phyloP scores from a whole-genome alignment of 2,113 vertebrate genomes.

The Willisornis vidua region DNA sequence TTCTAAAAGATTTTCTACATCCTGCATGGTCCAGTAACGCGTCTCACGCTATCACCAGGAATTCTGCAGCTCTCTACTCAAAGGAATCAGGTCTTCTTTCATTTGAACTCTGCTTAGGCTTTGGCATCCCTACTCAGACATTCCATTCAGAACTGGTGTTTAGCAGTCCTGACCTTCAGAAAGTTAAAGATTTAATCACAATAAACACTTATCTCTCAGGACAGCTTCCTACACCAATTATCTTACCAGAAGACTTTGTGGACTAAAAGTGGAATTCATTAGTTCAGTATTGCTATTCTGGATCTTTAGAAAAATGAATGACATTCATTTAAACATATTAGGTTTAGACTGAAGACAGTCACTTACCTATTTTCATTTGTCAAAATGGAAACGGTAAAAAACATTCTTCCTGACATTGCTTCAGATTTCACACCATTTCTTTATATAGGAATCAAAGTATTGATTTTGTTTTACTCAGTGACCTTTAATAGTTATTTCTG shows the following conservation, averaged over 20 bases:
- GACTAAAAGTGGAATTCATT: not conserved
- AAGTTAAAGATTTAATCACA: not conserved
- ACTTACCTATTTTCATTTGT: not conserved
- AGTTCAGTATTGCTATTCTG: not conserved
- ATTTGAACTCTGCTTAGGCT: not conserved
- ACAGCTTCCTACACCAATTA: not conserved
- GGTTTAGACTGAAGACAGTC: not conserved
- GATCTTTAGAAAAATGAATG: not conserved
- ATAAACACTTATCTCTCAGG: not conserved
- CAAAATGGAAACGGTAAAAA: not conserved
- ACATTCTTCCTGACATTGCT: not conserved
- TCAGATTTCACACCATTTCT: not conserved
- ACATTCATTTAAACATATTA: too few relatives aligned
- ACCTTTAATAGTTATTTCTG: not conserved
- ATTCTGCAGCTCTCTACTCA: not conserved
- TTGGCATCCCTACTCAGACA: not conserved
- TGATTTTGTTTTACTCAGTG: not conserved
- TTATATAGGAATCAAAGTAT: not conserved
- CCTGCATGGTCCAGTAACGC: not conserved
- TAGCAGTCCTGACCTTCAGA: not conserved
- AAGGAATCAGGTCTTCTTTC: not conserved
- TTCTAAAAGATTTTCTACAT: not conserved
- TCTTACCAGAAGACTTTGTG: not conserved
- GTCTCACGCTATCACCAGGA: not conserved
- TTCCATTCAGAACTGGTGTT: not conserved